Conservation (phyloP, 1,140 invertebrate genomes). For the Asbolus verrucosus region DNA sequence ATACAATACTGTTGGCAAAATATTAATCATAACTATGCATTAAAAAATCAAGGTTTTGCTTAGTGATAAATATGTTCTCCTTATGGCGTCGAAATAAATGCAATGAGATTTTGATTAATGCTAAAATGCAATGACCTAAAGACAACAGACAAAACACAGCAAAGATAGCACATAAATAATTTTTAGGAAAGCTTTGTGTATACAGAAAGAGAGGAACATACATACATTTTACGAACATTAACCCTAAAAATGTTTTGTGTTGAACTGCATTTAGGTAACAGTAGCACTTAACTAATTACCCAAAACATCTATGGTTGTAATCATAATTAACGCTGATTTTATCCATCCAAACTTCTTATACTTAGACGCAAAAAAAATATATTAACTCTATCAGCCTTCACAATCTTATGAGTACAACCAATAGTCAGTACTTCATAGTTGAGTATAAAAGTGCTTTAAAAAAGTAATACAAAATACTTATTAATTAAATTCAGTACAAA, state of each 20-base stretch:
- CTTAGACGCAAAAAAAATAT: conserved; percentile 33
- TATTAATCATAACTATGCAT: not conserved
- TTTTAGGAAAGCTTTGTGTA: conserved; percentile 41
- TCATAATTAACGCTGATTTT: conserved; percentile 16
- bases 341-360: conserved; percentile 34
- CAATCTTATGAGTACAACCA: conserved; percentile 31
- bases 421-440: conserved; percentile 41
- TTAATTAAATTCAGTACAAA: conserved; percentile 54
- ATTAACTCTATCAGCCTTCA: conserved; percentile 17
- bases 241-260: conserved; percentile 43
- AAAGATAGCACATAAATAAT: conserved; percentile 44
- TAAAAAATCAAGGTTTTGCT: conserved; percentile 27
- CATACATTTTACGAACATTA: conserved; percentile 45
- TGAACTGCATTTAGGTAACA: conserved; percentile 45
- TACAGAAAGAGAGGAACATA: conserved; percentile 44
- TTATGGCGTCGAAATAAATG: conserved; percentile 25
- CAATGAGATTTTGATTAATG: conserved; percentile 22
- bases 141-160: conserved; percentile 40
- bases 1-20: conserved; percentile 37
- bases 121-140: conserved; percentile 17
- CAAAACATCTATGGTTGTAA: conserved; percentile 41
- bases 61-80: conserved; percentile 54
- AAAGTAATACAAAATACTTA: conserved; percentile 53
- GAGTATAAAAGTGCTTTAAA: conserved; percentile 56
- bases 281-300: conserved; percentile 45